A percentile compares a stretch with the other conserved stretches of the same genome.
Evolutionary conservation across 2,797 vertebrate species (phyloP).

Genomic region (Chiloscyllium punctatum): DNA sequence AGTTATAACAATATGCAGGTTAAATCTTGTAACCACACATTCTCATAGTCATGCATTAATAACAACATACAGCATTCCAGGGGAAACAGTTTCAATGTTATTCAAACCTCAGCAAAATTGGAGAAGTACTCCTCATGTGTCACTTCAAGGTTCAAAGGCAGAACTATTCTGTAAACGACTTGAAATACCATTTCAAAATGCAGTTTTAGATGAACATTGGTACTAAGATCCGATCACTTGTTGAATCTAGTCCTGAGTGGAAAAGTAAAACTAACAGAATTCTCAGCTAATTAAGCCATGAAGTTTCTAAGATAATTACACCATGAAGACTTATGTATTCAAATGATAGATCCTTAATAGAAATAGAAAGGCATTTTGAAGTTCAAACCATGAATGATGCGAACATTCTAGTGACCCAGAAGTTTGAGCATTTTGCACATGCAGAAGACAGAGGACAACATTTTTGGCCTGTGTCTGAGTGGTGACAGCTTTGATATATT

Average conservation of each 20-base stretch:
- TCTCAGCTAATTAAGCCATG: neutral
- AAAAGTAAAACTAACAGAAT: neutral
- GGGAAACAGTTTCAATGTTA: neutral
- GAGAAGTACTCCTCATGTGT: neutral
- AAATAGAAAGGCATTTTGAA: neutral
- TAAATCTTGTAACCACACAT: neutral
- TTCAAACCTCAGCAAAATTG: neutral
- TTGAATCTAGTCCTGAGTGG: neutral
- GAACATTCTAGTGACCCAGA: neutral
- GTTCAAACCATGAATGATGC: too few species aligned
- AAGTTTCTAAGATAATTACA: constrained; percentile 4
- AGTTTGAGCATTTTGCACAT: neutral
- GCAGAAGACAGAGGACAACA: neutral
- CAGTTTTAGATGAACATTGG: neutral
- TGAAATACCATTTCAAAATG: neutral
- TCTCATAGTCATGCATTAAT: constrained; percentile 11
- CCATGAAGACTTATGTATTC: neutral
- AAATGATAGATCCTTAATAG: neutral
- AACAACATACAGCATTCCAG: neutral
- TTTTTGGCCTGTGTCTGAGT: neutral
- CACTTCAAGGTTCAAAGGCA: neutral
- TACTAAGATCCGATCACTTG: neutral
- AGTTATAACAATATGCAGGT: neutral
- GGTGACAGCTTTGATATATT: neutral
- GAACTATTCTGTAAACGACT: neutral